phyloP scores from a whole-genome alignment of 2,113 vertebrate genomes.

The Carollia perspicillata region DNA sequence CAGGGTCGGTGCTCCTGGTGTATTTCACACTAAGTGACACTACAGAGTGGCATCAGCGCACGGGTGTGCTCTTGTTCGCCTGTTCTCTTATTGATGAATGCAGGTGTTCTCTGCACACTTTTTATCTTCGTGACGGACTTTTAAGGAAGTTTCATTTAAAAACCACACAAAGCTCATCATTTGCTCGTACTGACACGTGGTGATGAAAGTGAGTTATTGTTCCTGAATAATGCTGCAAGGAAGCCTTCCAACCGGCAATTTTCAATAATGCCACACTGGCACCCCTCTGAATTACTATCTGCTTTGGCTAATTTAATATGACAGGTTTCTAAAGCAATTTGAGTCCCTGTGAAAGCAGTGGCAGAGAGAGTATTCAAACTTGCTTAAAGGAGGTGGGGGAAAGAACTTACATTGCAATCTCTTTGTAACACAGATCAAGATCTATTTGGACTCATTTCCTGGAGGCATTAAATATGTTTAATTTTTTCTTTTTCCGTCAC shows the following conservation, averaged over 20 bases:
- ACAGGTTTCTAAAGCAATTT: slow-evolving; percentile 74
- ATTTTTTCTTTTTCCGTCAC: slow-evolving; percentile 23
- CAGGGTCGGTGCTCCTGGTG: not conserved
- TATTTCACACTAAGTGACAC: not conserved
- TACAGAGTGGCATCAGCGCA: fast-evolving
- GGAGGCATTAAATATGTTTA: not conserved
- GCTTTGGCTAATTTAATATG: slow-evolving; percentile 73
- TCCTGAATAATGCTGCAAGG: slow-evolving; percentile 38
- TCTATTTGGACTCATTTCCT: slow-evolving; percentile 48
- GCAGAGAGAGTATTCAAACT: slow-evolving; percentile 50
- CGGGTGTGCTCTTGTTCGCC: not conserved
- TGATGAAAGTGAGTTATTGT: slow-evolving; percentile 52
- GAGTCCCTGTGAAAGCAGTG: slow-evolving; percentile 61
- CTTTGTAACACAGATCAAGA: slow-evolving; percentile 35
- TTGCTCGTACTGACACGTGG: not conserved
- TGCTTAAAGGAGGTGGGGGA: not conserved
- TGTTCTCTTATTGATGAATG: not conserved
- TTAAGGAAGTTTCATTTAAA: slow-evolving; percentile 50
- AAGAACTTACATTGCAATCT: slow-evolving; percentile 52
- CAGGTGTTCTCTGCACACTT: not conserved
- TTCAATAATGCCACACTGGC: slow-evolving; percentile 53
- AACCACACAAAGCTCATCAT: slow-evolving; percentile 19
- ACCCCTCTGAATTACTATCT: slow-evolving; percentile 72
- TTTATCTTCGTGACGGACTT: slow-evolving; percentile 28
- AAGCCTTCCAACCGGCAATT: slow-evolving; percentile 62